phyloP scores from a whole-genome alignment of 2,888 invertebrate species.

The Therioaphis trifolii region DNA sequence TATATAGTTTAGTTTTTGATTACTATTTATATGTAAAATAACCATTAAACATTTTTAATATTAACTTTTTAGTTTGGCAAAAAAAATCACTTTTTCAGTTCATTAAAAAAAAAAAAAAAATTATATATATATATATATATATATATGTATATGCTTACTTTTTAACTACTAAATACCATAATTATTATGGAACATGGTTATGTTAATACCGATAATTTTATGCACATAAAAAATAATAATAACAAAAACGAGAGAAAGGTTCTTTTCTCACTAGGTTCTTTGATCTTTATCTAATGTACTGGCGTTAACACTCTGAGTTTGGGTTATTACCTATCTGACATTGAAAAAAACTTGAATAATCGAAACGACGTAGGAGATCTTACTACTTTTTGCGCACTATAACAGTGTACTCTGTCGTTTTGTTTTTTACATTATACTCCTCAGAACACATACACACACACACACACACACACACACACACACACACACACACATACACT shows the following conservation, averaged over 20 bases:
- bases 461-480: not conserved
- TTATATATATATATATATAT: no score
- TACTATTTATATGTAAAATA: not conserved
- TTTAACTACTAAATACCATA: not conserved
- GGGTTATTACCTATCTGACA: slow-evolving; percentile 33
- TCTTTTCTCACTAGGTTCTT: not conserved
- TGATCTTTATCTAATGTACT: not conserved
- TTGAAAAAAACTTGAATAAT: no score
- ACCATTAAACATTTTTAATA: no score
- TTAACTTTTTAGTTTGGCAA: no score
- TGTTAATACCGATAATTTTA: no score
- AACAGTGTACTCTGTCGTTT: no score
- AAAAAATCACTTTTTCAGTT: not conserved
- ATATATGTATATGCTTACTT: not conserved
- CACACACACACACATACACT: not conserved
- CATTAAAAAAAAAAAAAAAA: no score
- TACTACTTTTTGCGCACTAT: no score
- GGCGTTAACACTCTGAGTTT: slow-evolving; percentile 20
- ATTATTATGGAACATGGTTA: no score
- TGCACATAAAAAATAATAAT: not conserved
- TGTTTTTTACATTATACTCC: slow-evolving; percentile 20
- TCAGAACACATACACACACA: not conserved
- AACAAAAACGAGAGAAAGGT: not conserved
- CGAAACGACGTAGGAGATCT: no score
- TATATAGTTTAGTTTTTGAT: slow-evolving; percentile 13